Base-by-base conservation (phyloP, 2,888 invertebrate genomes). In the Parapristionchus giblindavisi region DNA sequence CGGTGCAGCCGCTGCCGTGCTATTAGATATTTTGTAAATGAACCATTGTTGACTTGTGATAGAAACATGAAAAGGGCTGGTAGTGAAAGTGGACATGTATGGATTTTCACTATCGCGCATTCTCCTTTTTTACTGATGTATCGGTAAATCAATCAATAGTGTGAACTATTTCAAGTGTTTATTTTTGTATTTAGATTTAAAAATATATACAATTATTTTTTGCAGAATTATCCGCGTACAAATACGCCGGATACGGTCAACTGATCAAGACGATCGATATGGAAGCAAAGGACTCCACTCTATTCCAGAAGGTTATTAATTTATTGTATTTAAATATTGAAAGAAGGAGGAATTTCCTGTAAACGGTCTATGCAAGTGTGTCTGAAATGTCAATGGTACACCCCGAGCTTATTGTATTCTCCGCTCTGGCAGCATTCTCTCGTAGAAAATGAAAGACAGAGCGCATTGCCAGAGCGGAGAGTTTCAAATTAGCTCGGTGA, bases 221-320 rank as follows among this genome's bases (percentile, higher is more conserved):
- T 88, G 24, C 88, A 93, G 95, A 94, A 77, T 90, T 99, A 52
- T 92, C 93, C 74, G 96, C 96, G 0, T 99, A 97, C 90, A 99
- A 99, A 89, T 99, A 99, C 90, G 96, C 99, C 76, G 99, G 99
- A 17, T 99, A 99, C 91, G 95, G 96, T 0, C 96, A 96, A 90
- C 91, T 99, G 32, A 94, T 99, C 71, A 94, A 95, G 89, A 98
- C 98, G 2, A 96, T 99, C 80, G 92, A 93, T 80, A 90, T 96
- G 88, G 98, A 99, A 90, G 94, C 96, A 0, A 93, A 92, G 73
- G 98, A 97, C 87, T 95, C 96, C 76, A 92, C 93, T 83, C 90
- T 99, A 83, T 99, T 99, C 90, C 93, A 93, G 3, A 94, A 94
- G 89, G 91, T 77, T 1, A 3, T n/a, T n/a, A n/a, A n/a, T n/a